Evolutionary conservation across 2,113 vertebrate genomes (phyloP).

Genomic region (Alosa alosa): DNA sequence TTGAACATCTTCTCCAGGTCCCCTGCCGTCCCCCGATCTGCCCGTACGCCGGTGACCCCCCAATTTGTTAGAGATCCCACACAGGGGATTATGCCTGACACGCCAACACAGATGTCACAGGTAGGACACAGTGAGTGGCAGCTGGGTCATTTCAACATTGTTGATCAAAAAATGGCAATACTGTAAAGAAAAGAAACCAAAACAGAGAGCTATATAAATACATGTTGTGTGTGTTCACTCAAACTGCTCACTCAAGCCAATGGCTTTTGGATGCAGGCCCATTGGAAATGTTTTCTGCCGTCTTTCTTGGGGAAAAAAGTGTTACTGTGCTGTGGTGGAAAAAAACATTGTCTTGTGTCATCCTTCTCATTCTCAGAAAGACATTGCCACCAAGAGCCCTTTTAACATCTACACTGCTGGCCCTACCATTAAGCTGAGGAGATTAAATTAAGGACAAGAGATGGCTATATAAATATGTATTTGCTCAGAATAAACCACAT

Average conservation of each 20-base stretch:
- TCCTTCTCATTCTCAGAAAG: not conserved
- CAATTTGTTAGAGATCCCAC: constrained; percentile 87
- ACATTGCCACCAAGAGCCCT: not conserved
- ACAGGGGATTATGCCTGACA: constrained; percentile 75
- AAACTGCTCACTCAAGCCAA: not conserved
- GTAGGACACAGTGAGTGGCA: constrained; percentile 54
- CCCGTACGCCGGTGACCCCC: constrained; percentile 85
- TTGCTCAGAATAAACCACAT: constrained; percentile 42
- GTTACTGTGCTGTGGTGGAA: not conserved
- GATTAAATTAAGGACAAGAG: constrained; percentile 36
- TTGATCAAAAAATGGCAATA: not conserved
- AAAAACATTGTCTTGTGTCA: not conserved
- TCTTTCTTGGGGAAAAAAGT: not conserved
- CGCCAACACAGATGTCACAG: constrained; percentile 86
- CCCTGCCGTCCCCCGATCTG: constrained; percentile 68
- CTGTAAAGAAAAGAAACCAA: not conserved
- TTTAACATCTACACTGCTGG: not conserved
- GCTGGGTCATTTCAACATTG: not conserved
- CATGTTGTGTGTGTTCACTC: not conserved
- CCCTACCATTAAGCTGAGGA: constrained; percentile 8
- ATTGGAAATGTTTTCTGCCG: not conserved
- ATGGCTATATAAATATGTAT: constrained; percentile 32
- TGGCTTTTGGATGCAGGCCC: not conserved
- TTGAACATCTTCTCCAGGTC: constrained; percentile 81
- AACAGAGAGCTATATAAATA: not conserved